Percentiles rank a stretch among this genome's conserved stretches.
Evolutionary conservation across 2,113 vertebrate species (phyloP).

Genomic region (Daphoenositta chrysoptera): DNA sequence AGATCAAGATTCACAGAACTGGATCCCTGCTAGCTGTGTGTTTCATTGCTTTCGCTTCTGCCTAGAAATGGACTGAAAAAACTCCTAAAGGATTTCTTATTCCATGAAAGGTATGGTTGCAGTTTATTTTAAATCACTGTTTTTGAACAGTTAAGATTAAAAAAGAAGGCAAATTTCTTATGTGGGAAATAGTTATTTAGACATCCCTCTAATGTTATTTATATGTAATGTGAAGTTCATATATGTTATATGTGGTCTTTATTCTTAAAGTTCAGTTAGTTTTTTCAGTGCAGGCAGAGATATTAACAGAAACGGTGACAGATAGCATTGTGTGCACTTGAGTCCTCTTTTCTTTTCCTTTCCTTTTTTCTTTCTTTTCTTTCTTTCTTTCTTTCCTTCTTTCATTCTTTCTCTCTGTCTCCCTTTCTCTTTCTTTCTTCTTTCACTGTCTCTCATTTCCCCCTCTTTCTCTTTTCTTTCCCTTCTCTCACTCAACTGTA

Average conservation of each 20-base stretch:
- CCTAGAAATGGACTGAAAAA: conserved; percentile 32
- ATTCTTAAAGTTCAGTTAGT: not conserved
- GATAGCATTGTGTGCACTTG: not conserved
- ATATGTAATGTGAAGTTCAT: not conserved
- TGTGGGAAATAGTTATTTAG: not conserved
- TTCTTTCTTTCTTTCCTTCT: fast-evolving
- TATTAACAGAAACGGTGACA: not conserved
- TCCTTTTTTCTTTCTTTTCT: too few species aligned
- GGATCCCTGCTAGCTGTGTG: conserved; percentile 15
- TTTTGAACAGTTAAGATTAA: not conserved
- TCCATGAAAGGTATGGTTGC: conserved; percentile 69
- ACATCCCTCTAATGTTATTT: not conserved
- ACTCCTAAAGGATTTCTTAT: conserved; percentile 32
- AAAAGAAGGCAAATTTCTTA: not conserved
- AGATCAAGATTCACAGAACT: conserved; percentile 40
- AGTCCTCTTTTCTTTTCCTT: not conserved
- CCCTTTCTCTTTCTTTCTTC: not conserved
- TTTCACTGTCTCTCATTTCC: not conserved
- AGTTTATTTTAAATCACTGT: not conserved
- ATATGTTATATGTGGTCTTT: not conserved
- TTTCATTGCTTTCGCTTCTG: conserved; percentile 48
- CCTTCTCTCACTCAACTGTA: not conserved
- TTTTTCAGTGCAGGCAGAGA: not conserved
- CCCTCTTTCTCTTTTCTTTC: not conserved
- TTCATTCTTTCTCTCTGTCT: fast-evolving